Base-by-base conservation (phyloP, 92 coral and sea anemone genomes). In the Palythoa grandis region DNA sequence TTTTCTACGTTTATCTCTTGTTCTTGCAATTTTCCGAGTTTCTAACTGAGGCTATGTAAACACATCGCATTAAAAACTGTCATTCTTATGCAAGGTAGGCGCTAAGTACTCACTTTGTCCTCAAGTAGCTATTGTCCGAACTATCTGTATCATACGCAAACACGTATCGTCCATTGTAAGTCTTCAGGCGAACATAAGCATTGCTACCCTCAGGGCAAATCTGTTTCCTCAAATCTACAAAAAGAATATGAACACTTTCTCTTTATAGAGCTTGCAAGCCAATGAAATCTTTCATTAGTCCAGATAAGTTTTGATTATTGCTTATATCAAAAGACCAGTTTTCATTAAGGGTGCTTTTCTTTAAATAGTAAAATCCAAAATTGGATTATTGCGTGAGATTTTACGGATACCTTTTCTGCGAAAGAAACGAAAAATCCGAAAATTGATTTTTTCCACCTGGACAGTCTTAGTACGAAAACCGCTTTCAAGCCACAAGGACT, bases 121-220 rank as follows among this genome's bases (percentile, higher is more conserved):
- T 79, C 1, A 88, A 52, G 79, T 84, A 88, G 3, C 79, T 79
- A 40, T 79, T 69, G 74, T 69, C 74, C 11, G 47, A 43, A 4
- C 9, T 72, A 38, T 65, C 82, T 0, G 90, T 83, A 63, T 77
- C 70, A 9, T 76, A 70, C 2, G 90, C 93, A 54, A 65, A 90
- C 22, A 90, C 68, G 68, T 90, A 90, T 61, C 74, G 77, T 82
- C 89, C 84, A 24, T 87, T 76, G 86, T 60, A 90, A 48, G 90
- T 90, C 85, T 86, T 90, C 84, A 90, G 78, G 9, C 93, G 90
- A 0, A 83, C 93, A 72, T 90, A 90, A 25, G 88, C 91, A 9
- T 72, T 70, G 79, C 68, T 61, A 58, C 82, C 61, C 24, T 84
- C 86, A 25, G 93, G 91, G 56, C 93, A 91, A 9, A 91, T 72